These are phyloP conservation scores for Sebastes alutus DNA, from an alignment of 2,797 vertebrate species.

Conservation along the genomic window DNA sequence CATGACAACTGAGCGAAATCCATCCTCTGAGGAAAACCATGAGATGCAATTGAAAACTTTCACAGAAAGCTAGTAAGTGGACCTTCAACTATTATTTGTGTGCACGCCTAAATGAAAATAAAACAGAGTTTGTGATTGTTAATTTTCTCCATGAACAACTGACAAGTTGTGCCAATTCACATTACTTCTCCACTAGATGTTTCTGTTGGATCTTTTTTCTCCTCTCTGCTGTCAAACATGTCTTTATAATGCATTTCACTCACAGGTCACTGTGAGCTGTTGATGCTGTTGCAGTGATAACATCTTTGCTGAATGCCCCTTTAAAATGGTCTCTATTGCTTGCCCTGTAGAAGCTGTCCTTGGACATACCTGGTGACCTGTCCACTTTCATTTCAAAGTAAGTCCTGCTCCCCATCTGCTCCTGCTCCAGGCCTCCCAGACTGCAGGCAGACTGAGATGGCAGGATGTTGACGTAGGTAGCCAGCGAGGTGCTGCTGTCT, in stretches of 20 bases:
- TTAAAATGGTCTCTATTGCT: not conserved
- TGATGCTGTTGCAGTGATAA: not conserved
- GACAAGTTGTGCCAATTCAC: no score
- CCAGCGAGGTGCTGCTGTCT: slow-evolving; percentile 75
- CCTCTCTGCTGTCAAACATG: no score
- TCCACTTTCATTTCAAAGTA: slow-evolving; percentile 73
- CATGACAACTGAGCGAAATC: no score
- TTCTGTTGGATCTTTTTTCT: no score
- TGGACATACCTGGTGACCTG: slow-evolving; percentile 59
- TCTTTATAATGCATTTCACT: not conserved
- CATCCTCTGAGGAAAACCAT: no score
- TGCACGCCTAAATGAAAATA: no score
- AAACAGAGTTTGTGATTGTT: no score
- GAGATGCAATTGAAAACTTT: no score
- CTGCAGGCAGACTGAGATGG: slow-evolving; percentile 18
- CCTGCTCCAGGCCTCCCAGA: slow-evolving; percentile 24
- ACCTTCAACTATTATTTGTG: no score
- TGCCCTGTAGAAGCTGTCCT: not conserved
- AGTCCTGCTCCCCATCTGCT: slow-evolving; percentile 59
- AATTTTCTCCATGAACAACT: no score
- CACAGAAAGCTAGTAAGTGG: no score
- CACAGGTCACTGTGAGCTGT: not conserved
- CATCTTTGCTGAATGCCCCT: not conserved
- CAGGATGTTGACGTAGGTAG: slow-evolving; percentile 71
- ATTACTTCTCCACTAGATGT: no score